Evolutionary conservation across 1,140 invertebrate genomes (phyloP), one percentile per base, ranked within the genome.

Genomic region (Whitmania pigra): DNA sequence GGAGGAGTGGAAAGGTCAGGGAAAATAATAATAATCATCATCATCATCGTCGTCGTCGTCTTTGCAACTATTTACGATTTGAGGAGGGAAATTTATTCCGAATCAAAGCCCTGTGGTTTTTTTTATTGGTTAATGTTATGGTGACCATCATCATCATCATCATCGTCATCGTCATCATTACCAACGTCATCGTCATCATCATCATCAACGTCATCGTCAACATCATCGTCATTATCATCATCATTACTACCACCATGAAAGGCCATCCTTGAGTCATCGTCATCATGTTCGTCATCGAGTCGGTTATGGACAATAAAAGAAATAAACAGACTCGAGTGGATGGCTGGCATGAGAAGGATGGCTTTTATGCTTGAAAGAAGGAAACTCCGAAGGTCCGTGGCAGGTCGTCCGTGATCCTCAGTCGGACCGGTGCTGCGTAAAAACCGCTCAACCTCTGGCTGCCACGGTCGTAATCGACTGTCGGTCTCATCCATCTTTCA

Each of bases 201-300:
- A 13, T 63, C 57, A 1, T 63, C 29, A 13, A 11, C 57, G 1
- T 63, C 57, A 13, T 63, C 57, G 22, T 17, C 29, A 11, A 1
- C 57, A 63, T 17, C 57, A 63, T 63, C 29, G 22, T 17, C 57
- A 63, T 63, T 7, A 25, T 63, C 57, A 63, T 63, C 57, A n/a
- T n/a, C 57, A 63, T 63, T 18, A 63, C 13, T 15, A 63, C 29
- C 22, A 13, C 29, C 57, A 63, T 63, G 43, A 49, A 49, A 49
- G 43, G 43, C 43, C 43, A 49, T 49, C 43, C 43, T 49, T 15
- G 43, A 49, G 43, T 7, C 57, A 15, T 63, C 57, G 29, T 63
- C 29, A 63, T 31, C 57, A 63, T 63, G 6, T 25, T 63, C 57
- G 29, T 63, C 57, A 49, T 49, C 43, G 43, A 49, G 5, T 17